Conservation (phyloP, 2,888 invertebrate species). For the Macrosiphum euphorbiae region DNA sequence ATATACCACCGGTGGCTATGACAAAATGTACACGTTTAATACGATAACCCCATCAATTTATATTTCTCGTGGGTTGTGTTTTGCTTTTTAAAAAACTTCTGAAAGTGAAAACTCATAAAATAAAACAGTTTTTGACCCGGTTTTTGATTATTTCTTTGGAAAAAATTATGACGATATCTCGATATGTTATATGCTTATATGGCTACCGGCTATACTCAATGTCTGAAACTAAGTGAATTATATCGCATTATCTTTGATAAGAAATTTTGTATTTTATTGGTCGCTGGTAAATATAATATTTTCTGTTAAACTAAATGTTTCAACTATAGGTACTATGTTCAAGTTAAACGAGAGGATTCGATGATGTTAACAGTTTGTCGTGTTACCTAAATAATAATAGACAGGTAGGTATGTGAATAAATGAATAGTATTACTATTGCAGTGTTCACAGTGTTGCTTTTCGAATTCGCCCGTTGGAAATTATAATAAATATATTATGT, state of each 20-base stretch:
- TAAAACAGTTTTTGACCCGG: not conserved
- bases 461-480: not conserved
- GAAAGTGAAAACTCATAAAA: not conserved
- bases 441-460: not conserved
- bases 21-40: slow-evolving; percentile 15
- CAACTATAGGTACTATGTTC: no score
- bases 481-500: not conserved
- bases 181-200: not conserved
- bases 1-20: not conserved
- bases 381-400: not conserved
- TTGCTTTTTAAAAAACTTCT: not conserved
- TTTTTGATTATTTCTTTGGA: not conserved
- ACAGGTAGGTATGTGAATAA: not conserved
- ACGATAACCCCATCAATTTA: not conserved
- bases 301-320: not conserved
- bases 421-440: not conserved
- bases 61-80: not conserved
- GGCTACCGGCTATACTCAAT: not conserved
- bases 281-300: not conserved
- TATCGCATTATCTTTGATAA: not conserved
- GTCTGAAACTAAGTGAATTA: not conserved
- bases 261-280: not conserved
- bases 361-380: not conserved
- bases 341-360: no score
- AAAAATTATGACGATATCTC: not conserved